A percentile compares a stretch with the other conserved stretches of the same genome.
These are phyloP conservation scores for Oncorhynchus keta DNA, from an alignment of 2,113 vertebrate genomes.

Conservation along the genomic window DNA sequence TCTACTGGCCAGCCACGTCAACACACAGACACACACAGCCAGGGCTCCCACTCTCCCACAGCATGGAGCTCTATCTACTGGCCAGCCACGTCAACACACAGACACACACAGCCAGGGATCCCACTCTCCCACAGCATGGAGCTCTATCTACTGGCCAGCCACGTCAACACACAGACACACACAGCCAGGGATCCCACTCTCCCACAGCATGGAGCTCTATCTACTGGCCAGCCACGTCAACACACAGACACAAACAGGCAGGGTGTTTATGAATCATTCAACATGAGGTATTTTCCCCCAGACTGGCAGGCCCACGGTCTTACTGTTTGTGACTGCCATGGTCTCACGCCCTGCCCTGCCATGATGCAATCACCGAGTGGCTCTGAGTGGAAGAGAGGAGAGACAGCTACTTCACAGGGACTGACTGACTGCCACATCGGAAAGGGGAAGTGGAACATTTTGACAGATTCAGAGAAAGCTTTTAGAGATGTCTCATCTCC, in stretches of 20 bases:
- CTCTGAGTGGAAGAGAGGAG: neutral
- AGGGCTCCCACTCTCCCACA: too few species aligned
- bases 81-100: too few species aligned
- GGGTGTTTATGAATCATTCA: conserved; percentile 67
- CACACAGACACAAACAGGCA: conserved; percentile 4
- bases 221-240: conserved; percentile 27
- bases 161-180: too few species aligned
- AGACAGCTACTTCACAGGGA: conserved; percentile 58
- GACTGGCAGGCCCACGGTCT: conserved; percentile 12
- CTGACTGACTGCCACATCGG: conserved; percentile 41
- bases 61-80: too few species aligned
- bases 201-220: conserved; percentile 22
- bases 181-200: conserved; percentile 18
- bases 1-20: too few species aligned
- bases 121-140: too few species aligned
- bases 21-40: too few species aligned
- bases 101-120: too few species aligned
- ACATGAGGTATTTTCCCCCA: conserved; percentile 63
- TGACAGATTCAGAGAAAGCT: conserved; percentile 41
- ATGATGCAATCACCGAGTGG: conserved; percentile 63
- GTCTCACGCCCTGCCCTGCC: conserved; percentile 47
- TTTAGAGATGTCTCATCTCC: conserved; percentile 39
- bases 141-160: too few species aligned
- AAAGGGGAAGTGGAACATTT: conserved; percentile 56
- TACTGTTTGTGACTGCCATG: conserved; percentile 60